A percentile compares a stretch with the other conserved stretches of the same genome.
These are phyloP conservation scores for Acridotheres tristis DNA, from an alignment of 2,797 vertebrate species.

Conservation along the genomic window DNA sequence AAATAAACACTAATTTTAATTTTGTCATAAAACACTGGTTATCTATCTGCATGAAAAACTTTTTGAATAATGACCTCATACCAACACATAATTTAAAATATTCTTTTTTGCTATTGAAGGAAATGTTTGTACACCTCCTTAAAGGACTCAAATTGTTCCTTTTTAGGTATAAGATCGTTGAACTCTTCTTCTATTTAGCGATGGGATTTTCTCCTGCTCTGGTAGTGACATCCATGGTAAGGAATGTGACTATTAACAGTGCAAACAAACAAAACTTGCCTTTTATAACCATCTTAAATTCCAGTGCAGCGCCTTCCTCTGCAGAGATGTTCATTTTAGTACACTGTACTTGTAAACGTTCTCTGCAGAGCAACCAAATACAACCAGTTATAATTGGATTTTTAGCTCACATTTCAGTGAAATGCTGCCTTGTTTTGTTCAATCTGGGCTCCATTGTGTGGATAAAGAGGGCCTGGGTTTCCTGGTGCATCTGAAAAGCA, in stretches of 20 bases:
- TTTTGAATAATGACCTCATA: not conserved
- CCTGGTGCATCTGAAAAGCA: not conserved
- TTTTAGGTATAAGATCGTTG: slow-evolving; percentile 94
- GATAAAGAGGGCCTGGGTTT: not conserved
- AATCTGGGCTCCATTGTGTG: not conserved
- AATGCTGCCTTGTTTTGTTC: not conserved
- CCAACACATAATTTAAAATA: not conserved
- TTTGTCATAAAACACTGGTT: not conserved
- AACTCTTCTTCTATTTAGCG: slow-evolving; percentile 94
- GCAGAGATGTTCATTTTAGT: not conserved
- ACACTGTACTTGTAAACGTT: not conserved
- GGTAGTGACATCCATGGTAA: slow-evolving; percentile 96
- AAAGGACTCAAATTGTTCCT: not conserved
- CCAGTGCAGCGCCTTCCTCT: not conserved
- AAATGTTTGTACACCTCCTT: not conserved
- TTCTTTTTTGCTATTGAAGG: not conserved
- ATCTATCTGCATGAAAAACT: not conserved
- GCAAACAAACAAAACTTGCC: not conserved
- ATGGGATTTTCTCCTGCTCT: slow-evolving; percentile 97
- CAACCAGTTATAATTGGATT: not conserved
- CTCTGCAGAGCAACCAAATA: not conserved
- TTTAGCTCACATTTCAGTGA: not conserved
- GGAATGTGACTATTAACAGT: slow-evolving; percentile 24
- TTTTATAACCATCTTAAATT: slow-evolving; percentile 2
- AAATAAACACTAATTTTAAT: not conserved